Conservation (phyloP, 2,888 invertebrate species). For the Trissonchulus latispiculum region DNA sequence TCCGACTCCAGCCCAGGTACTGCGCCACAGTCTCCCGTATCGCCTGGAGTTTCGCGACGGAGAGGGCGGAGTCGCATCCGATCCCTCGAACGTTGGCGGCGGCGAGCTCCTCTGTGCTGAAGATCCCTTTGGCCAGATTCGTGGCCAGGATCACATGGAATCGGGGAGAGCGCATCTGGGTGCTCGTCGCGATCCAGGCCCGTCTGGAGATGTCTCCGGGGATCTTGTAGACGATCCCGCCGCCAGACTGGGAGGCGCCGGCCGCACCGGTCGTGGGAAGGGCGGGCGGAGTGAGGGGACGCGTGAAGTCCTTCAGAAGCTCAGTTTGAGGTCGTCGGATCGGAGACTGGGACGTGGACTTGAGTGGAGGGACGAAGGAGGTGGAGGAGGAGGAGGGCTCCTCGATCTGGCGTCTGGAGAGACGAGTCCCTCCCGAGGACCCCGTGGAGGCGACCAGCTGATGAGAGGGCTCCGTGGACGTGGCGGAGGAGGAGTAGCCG, state of each 20-base stretch:
- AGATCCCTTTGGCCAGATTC: background rate
- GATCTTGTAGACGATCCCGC: background rate
- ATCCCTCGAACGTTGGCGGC: constrained; percentile 5
- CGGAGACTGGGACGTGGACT: background rate
- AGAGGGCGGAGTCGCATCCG: background rate
- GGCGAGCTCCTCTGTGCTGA: background rate
- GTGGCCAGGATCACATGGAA: constrained; percentile 7
- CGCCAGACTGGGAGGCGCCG: background rate
- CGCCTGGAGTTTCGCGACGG: background rate
- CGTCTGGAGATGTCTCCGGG: background rate
- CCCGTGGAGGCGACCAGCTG: too few species aligned
- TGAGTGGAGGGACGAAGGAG: background rate
- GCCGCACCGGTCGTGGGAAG: background rate
- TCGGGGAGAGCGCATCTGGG: constrained; percentile 7
- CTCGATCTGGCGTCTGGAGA: too few species aligned
- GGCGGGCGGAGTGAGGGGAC: background rate
- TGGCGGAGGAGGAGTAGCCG: background rate
- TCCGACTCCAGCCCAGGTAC: background rate
- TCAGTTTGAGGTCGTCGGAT: background rate
- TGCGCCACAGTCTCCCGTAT: background rate
- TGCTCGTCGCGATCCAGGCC: constrained; percentile 3
- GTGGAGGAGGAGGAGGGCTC: background rate
- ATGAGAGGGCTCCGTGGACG: too few species aligned
- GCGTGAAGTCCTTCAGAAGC: background rate
- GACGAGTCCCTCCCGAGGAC: too few species aligned